A percentile compares a stretch with the other conserved stretches of the same genome.
Evolutionary conservation across 2,888 invertebrate genomes (phyloP).

Genomic region (Caenorhabditis imperialis): DNA sequence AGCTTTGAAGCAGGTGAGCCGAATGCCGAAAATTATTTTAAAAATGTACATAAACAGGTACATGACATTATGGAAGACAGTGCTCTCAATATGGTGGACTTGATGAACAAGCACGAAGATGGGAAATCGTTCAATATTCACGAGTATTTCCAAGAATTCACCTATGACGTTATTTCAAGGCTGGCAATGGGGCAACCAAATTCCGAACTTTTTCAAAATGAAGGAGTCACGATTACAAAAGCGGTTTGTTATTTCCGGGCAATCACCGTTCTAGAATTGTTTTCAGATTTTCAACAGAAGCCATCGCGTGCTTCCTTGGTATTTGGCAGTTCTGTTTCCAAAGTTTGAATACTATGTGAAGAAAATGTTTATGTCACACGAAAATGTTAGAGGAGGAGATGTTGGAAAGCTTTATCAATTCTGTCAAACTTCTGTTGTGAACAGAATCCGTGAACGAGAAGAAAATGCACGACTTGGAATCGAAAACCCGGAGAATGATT

Average conservation of each 20-base stretch:
- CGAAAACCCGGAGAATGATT: conserved; percentile 62
- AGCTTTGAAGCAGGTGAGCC: conserved; percentile 56
- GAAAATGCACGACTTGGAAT: conserved; percentile 44
- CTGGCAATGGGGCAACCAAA: conserved; percentile 65
- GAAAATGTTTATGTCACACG: conserved; percentile 41
- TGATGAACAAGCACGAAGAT: conserved; percentile 47
- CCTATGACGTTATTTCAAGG: conserved; percentile 63
- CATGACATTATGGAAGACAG: conserved; percentile 59
- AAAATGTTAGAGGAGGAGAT: conserved; percentile 41
- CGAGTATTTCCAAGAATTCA: conserved; percentile 63
- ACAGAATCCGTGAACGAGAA: conserved; percentile 39
- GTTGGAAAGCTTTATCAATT: conserved; percentile 22
- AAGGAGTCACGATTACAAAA: conserved; percentile 26
- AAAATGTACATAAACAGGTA: conserved; percentile 57
- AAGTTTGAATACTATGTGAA: conserved; percentile 20
- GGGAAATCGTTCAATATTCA: conserved; percentile 57
- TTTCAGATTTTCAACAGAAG: conserved; percentile 33
- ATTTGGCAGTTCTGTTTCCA: conserved; percentile 45
- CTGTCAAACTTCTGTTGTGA: conserved; percentile 28
- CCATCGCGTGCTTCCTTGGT: conserved; percentile 36
- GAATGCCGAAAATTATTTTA: not conserved
- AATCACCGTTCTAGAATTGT: not conserved
- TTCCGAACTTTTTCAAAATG: conserved; percentile 57
- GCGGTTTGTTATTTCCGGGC: conserved; percentile 22
- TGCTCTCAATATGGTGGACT: conserved; percentile 47